These are phyloP conservation scores for Oreortyx pictus DNA, from an alignment of 2,797 vertebrate species.

Conservation along the genomic window DNA sequence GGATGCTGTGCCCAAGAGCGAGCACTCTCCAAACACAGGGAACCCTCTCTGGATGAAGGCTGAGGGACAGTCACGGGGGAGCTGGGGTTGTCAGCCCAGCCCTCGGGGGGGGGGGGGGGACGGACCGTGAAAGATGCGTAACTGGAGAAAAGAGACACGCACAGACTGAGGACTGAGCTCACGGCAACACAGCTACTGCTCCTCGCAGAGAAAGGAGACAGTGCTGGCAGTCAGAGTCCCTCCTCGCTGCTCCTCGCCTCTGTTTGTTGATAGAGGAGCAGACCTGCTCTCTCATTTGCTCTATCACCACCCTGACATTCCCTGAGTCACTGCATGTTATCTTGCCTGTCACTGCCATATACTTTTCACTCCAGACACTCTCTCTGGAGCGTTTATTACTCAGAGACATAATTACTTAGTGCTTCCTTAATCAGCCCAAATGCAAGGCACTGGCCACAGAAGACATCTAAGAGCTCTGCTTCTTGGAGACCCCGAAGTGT, in stretches of 20 bases:
- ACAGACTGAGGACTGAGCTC: neutral
- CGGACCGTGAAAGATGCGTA: neutral
- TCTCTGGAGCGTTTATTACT: constrained; percentile 20
- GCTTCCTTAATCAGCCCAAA: neutral
- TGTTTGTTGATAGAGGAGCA: constrained; percentile 9
- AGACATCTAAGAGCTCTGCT: neutral
- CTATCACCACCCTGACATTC: neutral
- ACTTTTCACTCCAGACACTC: constrained; percentile 28
- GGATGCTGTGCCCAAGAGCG: neutral
- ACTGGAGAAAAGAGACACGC: neutral
- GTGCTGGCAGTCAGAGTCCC: constrained; percentile 5
- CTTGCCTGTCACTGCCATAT: neutral
- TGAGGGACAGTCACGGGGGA: neutral
- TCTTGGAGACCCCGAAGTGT: neutral
- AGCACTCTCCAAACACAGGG: constrained; percentile 51
- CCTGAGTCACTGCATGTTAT: neutral
- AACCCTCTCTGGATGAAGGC: constrained; percentile 22
- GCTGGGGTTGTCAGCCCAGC: neutral
- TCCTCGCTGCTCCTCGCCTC: neutral
- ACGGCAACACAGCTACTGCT: neutral
- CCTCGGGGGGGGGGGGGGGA: too few species aligned
- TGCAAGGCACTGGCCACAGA: neutral
- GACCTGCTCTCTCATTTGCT: constrained; percentile 21
- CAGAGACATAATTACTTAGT: constrained; percentile 22
- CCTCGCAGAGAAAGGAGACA: constrained; percentile 3